Percentiles rank a stretch among this genome's conserved stretches.
phyloP scores from a whole-genome alignment of 2,888 invertebrate genomes.

The Nesidiocoris tenuis region DNA sequence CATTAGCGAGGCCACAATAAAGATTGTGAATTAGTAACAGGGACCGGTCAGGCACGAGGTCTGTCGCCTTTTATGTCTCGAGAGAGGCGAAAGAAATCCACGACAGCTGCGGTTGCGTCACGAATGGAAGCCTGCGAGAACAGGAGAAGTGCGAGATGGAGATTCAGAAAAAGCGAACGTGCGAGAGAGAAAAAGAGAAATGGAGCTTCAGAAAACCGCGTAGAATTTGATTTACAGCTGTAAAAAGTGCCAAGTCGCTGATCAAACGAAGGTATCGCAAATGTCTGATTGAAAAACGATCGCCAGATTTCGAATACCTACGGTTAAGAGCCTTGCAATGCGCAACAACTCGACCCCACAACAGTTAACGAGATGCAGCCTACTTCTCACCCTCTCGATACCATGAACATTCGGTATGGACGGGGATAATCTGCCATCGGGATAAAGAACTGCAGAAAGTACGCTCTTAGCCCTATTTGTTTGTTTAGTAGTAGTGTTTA shows the following conservation, averaged over 20 bases:
- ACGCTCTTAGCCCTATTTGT: too few relatives aligned
- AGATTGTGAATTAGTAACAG: not conserved
- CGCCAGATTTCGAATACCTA: not conserved
- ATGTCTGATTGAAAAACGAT: not conserved
- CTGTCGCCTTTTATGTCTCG: not conserved
- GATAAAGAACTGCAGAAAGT: too few relatives aligned
- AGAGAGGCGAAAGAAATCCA: not conserved
- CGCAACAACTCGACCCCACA: too few relatives aligned
- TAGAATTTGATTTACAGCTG: not conserved
- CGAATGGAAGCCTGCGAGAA: not conserved
- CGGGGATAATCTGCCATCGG: too few relatives aligned
- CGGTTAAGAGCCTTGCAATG: not conserved
- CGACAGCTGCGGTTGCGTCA: not conserved
- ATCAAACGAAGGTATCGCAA: not conserved
- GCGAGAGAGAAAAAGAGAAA: not conserved
- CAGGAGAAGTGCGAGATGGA: slow-evolving; percentile 10
- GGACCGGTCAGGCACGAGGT: not conserved
- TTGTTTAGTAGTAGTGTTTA: too few relatives aligned
- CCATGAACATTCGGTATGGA: too few relatives aligned
- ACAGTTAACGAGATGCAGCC: not conserved
- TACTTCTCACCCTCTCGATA: not conserved
- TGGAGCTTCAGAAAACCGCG: not conserved
- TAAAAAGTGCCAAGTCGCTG: not conserved
- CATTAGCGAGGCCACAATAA: not conserved
- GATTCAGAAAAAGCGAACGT: not conserved